phyloP scores from a whole-genome alignment of 2,797 vertebrate genomes.

The Hipposideros larvatus region DNA sequence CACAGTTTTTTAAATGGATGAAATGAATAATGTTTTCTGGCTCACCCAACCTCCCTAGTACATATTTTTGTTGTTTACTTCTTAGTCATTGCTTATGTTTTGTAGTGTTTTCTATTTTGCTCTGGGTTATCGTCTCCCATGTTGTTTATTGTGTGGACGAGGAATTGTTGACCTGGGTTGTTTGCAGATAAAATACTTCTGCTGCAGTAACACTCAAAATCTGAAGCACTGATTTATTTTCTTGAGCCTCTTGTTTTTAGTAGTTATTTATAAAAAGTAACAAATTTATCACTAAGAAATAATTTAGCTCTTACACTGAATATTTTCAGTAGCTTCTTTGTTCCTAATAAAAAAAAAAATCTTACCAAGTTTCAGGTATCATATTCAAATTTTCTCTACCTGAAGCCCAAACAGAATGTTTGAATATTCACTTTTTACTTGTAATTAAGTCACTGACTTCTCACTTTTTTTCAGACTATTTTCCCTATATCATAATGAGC shows the following conservation, averaged over 20 bases:
- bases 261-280: constrained; percentile 62
- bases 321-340: constrained; percentile 44
- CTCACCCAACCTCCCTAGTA: background rate
- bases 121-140: background rate
- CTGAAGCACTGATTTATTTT: constrained; percentile 75
- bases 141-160: background rate
- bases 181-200: constrained; percentile 55
- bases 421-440: constrained; percentile 41
- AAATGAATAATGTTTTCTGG: constrained; percentile 5
- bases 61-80: constrained; percentile 17
- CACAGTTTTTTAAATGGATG: background rate
- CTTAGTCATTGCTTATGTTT: constrained; percentile 12
- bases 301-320: constrained; percentile 1
- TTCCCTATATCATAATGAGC: background rate
- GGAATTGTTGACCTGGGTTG: constrained; percentile 23
- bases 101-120: background rate
- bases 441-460: background rate
- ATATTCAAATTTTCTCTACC: constrained; percentile 27
- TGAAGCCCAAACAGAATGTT: background rate
- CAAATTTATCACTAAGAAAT: background rate
- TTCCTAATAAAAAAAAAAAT: background rate
- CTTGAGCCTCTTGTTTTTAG: constrained; percentile 72
- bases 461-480: background rate
- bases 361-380: background rate
- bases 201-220: constrained; percentile 43